Evolutionary conservation across 2,113 vertebrate species (phyloP), one percentile per base, ranked within the genome.

Genomic region (Nesoenas mayeri): DNA sequence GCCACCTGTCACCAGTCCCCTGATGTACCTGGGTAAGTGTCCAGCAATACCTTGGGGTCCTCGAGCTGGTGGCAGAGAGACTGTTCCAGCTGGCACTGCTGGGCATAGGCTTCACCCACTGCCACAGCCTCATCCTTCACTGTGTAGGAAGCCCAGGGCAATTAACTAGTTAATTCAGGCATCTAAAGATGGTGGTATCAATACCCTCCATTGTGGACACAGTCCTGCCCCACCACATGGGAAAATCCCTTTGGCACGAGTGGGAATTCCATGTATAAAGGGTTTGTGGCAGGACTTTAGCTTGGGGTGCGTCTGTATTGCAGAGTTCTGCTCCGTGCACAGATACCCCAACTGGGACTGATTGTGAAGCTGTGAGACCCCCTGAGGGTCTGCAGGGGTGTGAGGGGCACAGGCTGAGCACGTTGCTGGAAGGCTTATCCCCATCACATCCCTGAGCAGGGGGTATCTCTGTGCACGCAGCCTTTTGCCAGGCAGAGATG

Each of bases 241-340:
- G 90, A 96, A 97, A 97, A 80, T 80, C 88, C 90, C 85, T 75
- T 56, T 36, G 92, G 56, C 42, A 60, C 7, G 34, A 67, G 38
- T 94, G 85, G 95, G 75, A 97, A 90, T 91, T 56, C 79, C 85
- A 75, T 2, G 11, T n/a, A 2, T 8, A 7, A 70, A 84, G 56
- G 24, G 24, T 28, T 85, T 70, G 81, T n/a, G 69, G 34, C 57
- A 88, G 62, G 22, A 47, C 58, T 78, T 79, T 12, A 34, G 3
- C 65, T 17, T 24, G 24, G 36, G 85, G 26, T 58, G 24, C 0
- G 2, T 50, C 53, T 50, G 0, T 22, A 13, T 7, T 6, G 58
- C 71, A 42, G 61, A 57, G 48, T 2, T n/a, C 4, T 3, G 53
- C 65, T 79, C 70, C 19, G 2, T 2, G 8, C 83, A 34, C 19